A percentile compares a stretch with the other conserved stretches of the same genome.
phyloP scores from a whole-genome alignment of 2,113 vertebrate genomes.

The Zeus faber region DNA sequence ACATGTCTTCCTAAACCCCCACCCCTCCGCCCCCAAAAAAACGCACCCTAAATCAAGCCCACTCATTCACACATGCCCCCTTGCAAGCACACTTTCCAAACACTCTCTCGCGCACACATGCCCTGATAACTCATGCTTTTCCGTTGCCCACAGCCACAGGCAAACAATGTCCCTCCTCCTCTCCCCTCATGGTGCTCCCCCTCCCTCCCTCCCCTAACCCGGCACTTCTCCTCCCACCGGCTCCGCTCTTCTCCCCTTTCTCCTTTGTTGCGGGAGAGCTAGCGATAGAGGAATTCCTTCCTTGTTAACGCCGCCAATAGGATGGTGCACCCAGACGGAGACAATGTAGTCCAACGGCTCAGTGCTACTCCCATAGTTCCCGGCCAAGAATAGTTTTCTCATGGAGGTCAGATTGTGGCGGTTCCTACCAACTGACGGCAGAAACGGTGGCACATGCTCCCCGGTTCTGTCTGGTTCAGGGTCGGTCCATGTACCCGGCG shows the following conservation, averaged over 20 bases:
- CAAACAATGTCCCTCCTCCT: constrained; percentile 74
- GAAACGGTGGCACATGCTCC: constrained; percentile 39
- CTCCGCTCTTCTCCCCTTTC: constrained; percentile 54
- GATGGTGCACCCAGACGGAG: constrained; percentile 57
- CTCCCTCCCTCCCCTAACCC: constrained; percentile 55
- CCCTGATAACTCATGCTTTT: constrained; percentile 75
- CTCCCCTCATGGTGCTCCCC: constrained; percentile 73
- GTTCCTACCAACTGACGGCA: constrained; percentile 27
- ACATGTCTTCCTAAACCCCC: constrained; percentile 23
- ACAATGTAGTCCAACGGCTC: constrained; percentile 68
- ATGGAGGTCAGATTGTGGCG: constrained; percentile 46
- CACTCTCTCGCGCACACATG: constrained; percentile 66
- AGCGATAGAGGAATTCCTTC: constrained; percentile 74
- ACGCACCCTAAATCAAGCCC: constrained; percentile 46
- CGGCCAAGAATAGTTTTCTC: constrained; percentile 50
- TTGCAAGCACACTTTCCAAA: constrained; percentile 67
- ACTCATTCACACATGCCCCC: constrained; percentile 57
- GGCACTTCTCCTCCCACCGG: constrained; percentile 59
- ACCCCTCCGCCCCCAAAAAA: constrained; percentile 4
- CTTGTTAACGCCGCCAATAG: constrained; percentile 66
- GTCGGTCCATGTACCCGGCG: constrained; percentile 56
- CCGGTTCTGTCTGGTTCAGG: constrained; percentile 47
- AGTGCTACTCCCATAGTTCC: constrained; percentile 57
- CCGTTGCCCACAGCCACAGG: constrained; percentile 78
- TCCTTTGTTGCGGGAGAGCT: constrained; percentile 77